phyloP scores from a whole-genome alignment of 1,140 invertebrate species.

The Cherax destructor region DNA sequence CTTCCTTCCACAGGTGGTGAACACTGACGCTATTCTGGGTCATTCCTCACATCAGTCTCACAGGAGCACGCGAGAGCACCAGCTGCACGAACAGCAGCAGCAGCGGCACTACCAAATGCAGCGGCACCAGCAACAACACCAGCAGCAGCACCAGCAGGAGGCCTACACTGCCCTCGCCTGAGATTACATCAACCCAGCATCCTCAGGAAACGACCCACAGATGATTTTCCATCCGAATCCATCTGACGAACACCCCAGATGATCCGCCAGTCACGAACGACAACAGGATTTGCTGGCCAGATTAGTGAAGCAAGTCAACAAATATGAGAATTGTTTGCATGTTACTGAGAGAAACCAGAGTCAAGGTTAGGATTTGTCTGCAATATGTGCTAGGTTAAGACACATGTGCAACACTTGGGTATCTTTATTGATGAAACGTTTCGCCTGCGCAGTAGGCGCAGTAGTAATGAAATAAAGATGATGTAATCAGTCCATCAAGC shows the following conservation, averaged over 20 bases:
- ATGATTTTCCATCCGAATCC: no score
- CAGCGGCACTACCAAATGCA: not conserved
- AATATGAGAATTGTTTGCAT: no score
- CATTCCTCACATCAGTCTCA: not conserved
- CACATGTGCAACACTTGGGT: no score
- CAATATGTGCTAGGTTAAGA: no score
- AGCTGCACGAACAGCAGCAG: slow-evolving; percentile 14
- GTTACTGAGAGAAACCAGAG: no score
- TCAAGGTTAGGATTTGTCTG: no score
- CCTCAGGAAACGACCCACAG: not conserved
- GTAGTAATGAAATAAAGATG: no score
- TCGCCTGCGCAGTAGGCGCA: no score
- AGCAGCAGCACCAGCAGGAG: slow-evolving; percentile 2
- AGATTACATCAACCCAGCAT: not conserved
- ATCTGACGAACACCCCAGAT: not conserved
- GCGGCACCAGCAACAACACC: not conserved
- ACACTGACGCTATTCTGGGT: not conserved
- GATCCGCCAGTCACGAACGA: slow-evolving; percentile 8
- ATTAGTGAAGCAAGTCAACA: no score
- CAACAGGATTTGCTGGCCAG: not conserved
- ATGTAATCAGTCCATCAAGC: no score
- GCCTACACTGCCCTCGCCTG: slow-evolving; percentile 6
- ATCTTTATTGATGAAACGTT: no score
- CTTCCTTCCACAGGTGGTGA: not conserved
- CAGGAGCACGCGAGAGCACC: not conserved